Percentiles rank a stretch among this genome's conserved stretches.
Evolutionary conservation across 2,888 invertebrate genomes (phyloP).

Genomic region (Sminthurinus aureus): DNA sequence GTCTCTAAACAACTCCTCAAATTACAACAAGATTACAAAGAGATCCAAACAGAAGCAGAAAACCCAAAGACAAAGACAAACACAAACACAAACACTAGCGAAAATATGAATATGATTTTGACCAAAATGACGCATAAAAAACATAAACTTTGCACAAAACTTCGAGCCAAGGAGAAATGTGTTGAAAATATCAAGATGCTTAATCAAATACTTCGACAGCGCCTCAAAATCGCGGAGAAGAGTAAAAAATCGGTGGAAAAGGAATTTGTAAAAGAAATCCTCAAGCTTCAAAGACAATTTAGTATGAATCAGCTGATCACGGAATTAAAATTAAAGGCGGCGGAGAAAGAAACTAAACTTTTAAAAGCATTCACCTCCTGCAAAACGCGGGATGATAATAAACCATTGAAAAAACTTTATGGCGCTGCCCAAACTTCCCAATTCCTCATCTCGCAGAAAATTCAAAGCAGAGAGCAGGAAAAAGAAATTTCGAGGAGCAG

Average conservation of each 20-base stretch:
- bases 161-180: background rate
- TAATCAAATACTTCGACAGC: slow-evolving; percentile 7
- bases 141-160: background rate
- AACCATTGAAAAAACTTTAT: background rate
- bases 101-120: too few relatives aligned
- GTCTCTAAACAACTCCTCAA: background rate
- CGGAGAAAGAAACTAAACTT: slow-evolving; percentile 39
- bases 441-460: background rate
- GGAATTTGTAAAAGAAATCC: background rate
- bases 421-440: background rate
- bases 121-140: background rate
- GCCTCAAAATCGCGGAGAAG: background rate
- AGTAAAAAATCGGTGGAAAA: background rate
- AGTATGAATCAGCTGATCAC: slow-evolving; percentile 3
- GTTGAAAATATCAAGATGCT: background rate
- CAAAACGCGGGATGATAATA: background rate
- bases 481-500: background rate
- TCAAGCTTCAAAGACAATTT: slow-evolving; percentile 1
- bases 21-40: background rate
- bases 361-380: background rate
- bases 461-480: background rate
- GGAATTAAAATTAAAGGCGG: background rate
- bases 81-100: background rate
- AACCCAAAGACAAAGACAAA: background rate
- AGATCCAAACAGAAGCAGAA: background rate